Evolutionary conservation across 2,797 vertebrate genomes (phyloP).

Genomic region (Esox lucius): DNA sequence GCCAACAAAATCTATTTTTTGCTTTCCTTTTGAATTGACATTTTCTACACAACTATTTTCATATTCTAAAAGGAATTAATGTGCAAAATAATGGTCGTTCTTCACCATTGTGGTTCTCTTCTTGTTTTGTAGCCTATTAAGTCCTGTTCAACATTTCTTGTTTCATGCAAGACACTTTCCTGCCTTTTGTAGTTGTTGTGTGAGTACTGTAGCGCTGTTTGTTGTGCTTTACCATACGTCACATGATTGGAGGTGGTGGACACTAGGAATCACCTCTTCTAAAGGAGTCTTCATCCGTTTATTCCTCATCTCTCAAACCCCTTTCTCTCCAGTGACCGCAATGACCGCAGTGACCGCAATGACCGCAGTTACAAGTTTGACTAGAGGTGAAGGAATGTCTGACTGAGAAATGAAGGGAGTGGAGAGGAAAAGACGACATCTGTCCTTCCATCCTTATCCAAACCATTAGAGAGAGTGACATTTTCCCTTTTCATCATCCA

Average conservation of each 20-base stretch:
- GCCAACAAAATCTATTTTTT: background rate
- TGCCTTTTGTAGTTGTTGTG: slow-evolving; percentile 22
- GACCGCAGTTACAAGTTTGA: slow-evolving; percentile 53
- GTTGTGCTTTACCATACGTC: background rate
- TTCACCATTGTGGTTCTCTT: slow-evolving; percentile 3
- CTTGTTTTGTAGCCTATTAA: slow-evolving; percentile 23
- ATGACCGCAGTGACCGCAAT: slow-evolving; percentile 64
- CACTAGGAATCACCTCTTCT: background rate
- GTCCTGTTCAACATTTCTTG: slow-evolving; percentile 3
- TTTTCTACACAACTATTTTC: background rate
- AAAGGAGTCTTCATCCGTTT: slow-evolving; percentile 1
- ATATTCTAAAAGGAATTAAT: background rate
- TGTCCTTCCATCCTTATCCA: slow-evolving; percentile 1
- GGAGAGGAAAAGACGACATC: background rate
- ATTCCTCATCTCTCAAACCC: background rate
- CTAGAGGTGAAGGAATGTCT: slow-evolving; percentile 38
- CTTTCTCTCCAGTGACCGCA: slow-evolving; percentile 59
- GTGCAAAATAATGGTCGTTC: background rate
- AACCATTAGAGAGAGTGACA: slow-evolving; percentile 27
- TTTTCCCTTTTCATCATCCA: slow-evolving; percentile 20
- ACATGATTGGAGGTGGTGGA: background rate
- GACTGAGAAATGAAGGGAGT: background rate
- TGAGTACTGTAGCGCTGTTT: background rate
- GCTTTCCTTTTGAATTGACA: background rate
- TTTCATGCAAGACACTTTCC: slow-evolving; percentile 3